These are phyloP conservation scores for Oreotrochilus melanogaster DNA, from an alignment of 2,113 vertebrate genomes.

Conservation along the genomic window DNA sequence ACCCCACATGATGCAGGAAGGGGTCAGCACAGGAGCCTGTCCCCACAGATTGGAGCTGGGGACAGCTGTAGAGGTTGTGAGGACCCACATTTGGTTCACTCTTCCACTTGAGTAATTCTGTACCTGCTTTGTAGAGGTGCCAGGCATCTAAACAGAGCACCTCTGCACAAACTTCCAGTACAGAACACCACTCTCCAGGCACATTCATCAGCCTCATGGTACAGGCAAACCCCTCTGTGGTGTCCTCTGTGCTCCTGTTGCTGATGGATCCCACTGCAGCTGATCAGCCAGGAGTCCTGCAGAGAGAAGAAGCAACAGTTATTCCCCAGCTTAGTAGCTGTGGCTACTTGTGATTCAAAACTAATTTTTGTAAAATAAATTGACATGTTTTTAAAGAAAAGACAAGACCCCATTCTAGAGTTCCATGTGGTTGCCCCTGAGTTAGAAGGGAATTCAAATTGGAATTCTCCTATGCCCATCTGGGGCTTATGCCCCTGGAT, in stretches of 20 bases:
- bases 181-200: neutral
- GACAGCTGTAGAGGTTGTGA: accelerated
- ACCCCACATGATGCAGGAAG: neutral
- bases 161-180: too few relatives aligned
- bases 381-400: neutral
- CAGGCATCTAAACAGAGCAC: too few relatives aligned
- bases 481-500: neutral
- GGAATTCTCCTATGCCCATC: neutral
- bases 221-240: neutral
- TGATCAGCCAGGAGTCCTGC: neutral
- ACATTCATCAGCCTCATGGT: accelerated
- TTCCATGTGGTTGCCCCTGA: neutral
- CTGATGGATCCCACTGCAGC: neutral
- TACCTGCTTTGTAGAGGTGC: neutral
- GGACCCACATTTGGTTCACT: neutral
- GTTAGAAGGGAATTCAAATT: neutral
- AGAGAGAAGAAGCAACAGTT: neutral
- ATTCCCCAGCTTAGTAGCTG: neutral
- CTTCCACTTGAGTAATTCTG: neutral
- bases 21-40: neutral
- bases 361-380: neutral
- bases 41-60: neutral
- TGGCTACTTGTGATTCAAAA: neutral
- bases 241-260: neutral
- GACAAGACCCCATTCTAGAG: neutral